phyloP scores from a whole-genome alignment of 2,113 vertebrate species.

The Tragulus kanchil region DNA sequence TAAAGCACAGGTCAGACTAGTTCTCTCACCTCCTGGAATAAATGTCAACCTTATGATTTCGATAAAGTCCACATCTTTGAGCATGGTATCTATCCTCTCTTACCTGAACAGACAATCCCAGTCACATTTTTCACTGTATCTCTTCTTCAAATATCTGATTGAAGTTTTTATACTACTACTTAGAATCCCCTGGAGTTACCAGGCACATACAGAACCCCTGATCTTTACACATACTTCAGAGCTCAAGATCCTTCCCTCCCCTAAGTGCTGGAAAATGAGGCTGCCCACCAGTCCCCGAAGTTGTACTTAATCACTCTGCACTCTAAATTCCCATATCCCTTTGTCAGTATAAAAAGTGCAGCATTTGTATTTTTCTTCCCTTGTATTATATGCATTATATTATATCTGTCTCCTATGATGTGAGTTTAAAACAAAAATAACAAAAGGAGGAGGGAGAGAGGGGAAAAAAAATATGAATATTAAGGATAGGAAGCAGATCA shows the following conservation, averaged over 20 bases:
- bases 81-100: background rate
- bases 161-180: background rate
- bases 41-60: background rate
- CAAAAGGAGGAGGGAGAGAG: background rate
- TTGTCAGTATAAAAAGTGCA: background rate
- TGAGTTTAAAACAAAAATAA: background rate
- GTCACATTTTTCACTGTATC: background rate
- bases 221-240: background rate
- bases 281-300: background rate
- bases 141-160: constrained; percentile 4
- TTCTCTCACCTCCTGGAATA: background rate
- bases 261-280: background rate
- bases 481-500: background rate
- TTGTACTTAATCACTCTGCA: background rate
- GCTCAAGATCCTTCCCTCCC: background rate
- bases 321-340: background rate
- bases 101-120: background rate
- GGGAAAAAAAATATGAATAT: background rate
- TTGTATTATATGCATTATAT: background rate
- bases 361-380: background rate
- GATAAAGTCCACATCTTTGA: background rate
- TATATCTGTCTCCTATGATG: background rate
- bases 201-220: background rate
- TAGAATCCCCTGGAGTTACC: background rate
- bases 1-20: background rate